A percentile compares a stretch with the other conserved stretches of the same genome.
These are phyloP conservation scores for Odocoileus hemionus DNA, from an alignment of 2,113 vertebrate species.

Conservation along the genomic window DNA sequence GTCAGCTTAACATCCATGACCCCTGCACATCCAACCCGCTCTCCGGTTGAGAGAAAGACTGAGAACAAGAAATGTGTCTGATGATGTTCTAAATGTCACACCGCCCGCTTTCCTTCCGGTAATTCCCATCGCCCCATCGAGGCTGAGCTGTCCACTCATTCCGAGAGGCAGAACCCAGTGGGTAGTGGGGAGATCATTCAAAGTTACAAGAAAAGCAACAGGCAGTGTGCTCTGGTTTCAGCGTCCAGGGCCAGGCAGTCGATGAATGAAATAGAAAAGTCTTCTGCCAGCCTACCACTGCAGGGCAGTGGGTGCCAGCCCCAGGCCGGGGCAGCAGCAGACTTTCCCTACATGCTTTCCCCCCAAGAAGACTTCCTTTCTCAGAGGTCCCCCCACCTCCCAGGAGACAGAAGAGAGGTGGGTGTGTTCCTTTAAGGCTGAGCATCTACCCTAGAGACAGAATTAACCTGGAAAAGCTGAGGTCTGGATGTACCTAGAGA, in stretches of 20 bases:
- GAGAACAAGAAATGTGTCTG: background rate
- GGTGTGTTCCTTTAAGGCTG: background rate
- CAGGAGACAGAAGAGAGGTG: background rate
- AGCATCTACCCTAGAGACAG: background rate
- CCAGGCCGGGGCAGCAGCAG: background rate
- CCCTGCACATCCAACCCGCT: background rate
- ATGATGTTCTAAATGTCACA: background rate
- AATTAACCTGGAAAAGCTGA: background rate
- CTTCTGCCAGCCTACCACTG: background rate
- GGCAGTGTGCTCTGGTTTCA: background rate
- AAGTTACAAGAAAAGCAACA: background rate
- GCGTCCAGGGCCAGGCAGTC: background rate
- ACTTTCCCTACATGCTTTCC: background rate
- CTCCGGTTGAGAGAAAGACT: background rate
- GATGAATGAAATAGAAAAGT: background rate
- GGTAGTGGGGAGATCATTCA: background rate
- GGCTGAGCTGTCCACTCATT: background rate
- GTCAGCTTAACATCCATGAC: background rate
- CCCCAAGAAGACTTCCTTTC: background rate
- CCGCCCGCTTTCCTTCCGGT: background rate
- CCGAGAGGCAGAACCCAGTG: background rate
- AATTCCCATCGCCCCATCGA: background rate
- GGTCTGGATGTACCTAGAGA: background rate
- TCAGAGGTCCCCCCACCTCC: background rate
- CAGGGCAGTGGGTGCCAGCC: background rate